Evolutionary conservation across 2,888 invertebrate species (phyloP).

Genomic region (Agrochola litura): DNA sequence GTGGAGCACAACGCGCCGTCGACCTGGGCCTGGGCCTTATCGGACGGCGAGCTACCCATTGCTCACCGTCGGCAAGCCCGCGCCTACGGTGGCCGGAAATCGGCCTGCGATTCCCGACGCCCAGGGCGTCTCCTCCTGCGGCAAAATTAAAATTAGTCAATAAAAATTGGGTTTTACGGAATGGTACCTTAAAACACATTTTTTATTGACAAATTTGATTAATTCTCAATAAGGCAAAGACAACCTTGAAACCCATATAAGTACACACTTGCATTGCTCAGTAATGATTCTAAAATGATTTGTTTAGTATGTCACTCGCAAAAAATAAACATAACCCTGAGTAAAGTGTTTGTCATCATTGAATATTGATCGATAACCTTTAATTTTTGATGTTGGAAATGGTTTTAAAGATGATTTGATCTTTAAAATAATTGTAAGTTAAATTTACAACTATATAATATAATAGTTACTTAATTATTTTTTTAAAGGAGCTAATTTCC

Average conservation of each 20-base stretch:
- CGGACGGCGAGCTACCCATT: no score
- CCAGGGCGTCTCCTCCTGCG: no score
- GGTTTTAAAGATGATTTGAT: not conserved
- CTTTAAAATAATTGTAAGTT: not conserved
- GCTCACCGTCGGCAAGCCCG: no score
- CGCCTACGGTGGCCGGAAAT: no score
- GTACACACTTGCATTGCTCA: conserved; percentile 14
- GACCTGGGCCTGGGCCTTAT: no score
- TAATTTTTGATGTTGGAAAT: not conserved
- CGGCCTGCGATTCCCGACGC: no score
- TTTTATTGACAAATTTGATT: not conserved
- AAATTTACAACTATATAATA: not conserved
- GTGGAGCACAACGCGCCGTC: no score
- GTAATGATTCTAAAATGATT: conserved; percentile 23
- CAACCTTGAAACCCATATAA: conserved; percentile 39
- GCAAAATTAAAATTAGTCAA: no score
- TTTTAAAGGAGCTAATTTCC: not conserved
- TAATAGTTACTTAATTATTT: not conserved
- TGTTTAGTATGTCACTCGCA: conserved; percentile 20
- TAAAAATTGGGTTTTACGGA: no score
- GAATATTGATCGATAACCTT: not conserved
- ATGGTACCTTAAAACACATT: not conserved
- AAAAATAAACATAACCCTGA: conserved; percentile 35
- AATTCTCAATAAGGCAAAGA: conserved; percentile 4
- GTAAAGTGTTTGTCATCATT: conserved; percentile 22